A percentile compares a stretch with the other conserved stretches of the same genome.
phyloP scores from a whole-genome alignment of 2,888 invertebrate genomes.

The Stratiomys singularior region DNA sequence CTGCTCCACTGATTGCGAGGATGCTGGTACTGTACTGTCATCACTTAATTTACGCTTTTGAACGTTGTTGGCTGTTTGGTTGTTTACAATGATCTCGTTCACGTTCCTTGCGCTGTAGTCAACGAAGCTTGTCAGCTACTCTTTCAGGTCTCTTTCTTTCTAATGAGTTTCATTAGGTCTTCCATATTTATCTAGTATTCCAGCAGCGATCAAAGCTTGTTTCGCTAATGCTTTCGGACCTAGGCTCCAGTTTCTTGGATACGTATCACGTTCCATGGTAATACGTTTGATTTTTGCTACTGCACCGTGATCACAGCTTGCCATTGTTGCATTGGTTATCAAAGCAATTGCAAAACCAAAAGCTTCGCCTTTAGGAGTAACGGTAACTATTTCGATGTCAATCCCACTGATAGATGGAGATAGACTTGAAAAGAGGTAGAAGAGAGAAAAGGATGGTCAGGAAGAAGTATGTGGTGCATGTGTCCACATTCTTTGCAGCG shows the following conservation, averaged over 20 bases:
- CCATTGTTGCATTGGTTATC: slow-evolving; percentile 99
- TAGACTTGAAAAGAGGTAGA: too few species aligned
- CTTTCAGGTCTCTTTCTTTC: slow-evolving; percentile 95
- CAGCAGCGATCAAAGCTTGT: slow-evolving; percentile 88
- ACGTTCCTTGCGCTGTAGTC: slow-evolving; percentile 67
- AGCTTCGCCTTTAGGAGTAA: slow-evolving; percentile 97
- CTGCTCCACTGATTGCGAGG: too few species aligned
- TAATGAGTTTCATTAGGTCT: slow-evolving; percentile 96
- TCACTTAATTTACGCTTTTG: slow-evolving; percentile 68
- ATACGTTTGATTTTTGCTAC: slow-evolving; percentile 98
- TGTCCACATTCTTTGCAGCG: too few species aligned
- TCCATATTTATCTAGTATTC: slow-evolving; percentile 93
- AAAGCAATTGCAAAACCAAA: slow-evolving; percentile 90
- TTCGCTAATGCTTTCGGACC: slow-evolving; percentile 94
- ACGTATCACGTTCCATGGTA: slow-evolving; percentile 99
- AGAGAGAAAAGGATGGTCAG: too few species aligned
- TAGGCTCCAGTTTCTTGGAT: slow-evolving; percentile 98
- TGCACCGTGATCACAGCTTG: slow-evolving; percentile 96
- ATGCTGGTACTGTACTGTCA: slow-evolving; percentile 64
- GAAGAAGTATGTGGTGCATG: too few species aligned
- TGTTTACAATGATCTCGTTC: not conserved
- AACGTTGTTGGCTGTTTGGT: not conserved
- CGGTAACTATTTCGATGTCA: slow-evolving; percentile 96
- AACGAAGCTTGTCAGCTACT: slow-evolving; percentile 84
- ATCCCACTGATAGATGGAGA: too few species aligned